Base-by-base conservation (phyloP, 2,888 invertebrate genomes). In the Platypus cylindrus region DNA sequence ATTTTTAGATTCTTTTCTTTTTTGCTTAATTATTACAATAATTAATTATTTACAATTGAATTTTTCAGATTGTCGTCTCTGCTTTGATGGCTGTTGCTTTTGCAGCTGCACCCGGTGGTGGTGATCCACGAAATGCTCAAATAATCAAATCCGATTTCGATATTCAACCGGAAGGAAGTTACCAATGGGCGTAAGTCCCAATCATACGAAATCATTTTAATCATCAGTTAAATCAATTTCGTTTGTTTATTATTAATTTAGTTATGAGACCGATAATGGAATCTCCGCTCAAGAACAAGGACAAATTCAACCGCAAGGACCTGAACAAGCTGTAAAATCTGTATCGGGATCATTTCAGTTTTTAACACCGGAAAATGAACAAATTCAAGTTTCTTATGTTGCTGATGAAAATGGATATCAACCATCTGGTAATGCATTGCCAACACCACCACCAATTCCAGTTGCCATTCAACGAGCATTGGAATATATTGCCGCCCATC, bases 401-500 rank as follows among this genome's bases (percentile, higher is more conserved):
- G 43, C 43, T 13, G 43, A 43, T 16, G 43, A 43, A 33, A 43
- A 43, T 13, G 43, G 43, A 17, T 43, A 40, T 26, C 43, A 43
- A 17, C 43, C 43, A 11, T 30, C 34, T 13, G 43, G 43, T 17
- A 35, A 36, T 12, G 37, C 36, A 12, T 29, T 43, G n/a, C 43
- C 43, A 7, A 40, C 40, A 5, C 37, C 40, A 24, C 43, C 43
- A 23, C 40, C 43, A 25, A 40, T 43, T 24, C 43, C 43, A 23
- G 14, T 14, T 5, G 40, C 40, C 28, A 43, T 43, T 32, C 37
- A 31, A 16, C 37, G 22, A 23, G 37, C 40, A 30, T 23, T 43
- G 20, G 37, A 43, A 34, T 43, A 37, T 16, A 43, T 37, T 17
- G 37, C 37, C 3, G 43, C 39, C 9, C 40, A 43, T 25, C 43